Percentiles rank a stretch among this genome's conserved stretches.
Conservation (phyloP, 2,888 invertebrate species). For the Petrolisthes cinctipes region DNA sequence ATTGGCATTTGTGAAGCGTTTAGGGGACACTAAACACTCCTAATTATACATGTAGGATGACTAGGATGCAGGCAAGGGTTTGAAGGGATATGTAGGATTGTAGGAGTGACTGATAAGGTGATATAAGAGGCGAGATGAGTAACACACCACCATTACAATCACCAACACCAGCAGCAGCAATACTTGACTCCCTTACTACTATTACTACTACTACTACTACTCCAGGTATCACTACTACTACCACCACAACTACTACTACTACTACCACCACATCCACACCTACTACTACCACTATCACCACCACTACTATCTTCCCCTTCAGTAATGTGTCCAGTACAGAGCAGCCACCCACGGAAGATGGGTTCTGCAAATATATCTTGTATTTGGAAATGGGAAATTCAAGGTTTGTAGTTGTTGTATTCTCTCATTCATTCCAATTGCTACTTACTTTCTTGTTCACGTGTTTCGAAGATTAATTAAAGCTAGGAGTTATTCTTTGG, state of each 20-base stretch:
- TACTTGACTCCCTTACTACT: too few relatives aligned
- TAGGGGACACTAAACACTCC: background rate
- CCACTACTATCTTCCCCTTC: background rate
- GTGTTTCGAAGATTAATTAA: background rate
- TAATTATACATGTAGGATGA: background rate
- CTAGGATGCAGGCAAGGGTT: too few relatives aligned
- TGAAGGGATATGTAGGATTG: background rate
- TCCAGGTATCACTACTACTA: conserved; percentile 9
- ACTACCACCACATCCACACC: conserved; percentile 7
- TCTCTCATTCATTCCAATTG: background rate
- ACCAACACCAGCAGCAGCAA: too few relatives aligned
- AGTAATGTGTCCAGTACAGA: background rate
- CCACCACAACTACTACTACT: conserved; percentile 6
- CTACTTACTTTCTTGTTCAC: background rate
- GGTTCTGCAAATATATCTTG: conserved; percentile 7
- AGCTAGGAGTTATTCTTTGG: too few relatives aligned
- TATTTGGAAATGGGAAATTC: conserved; percentile 13
- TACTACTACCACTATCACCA: background rate
- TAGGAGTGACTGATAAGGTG: background rate
- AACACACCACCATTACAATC: background rate
- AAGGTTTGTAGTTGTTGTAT: background rate
- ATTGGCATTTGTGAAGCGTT: background rate
- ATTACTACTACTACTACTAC: background rate
- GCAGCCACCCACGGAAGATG: background rate
- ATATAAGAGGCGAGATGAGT: background rate